Evolutionary conservation across 1,140 invertebrate species (phyloP), one percentile per base, ranked within the genome.

Genomic region (Xylocopa sonorina): DNA sequence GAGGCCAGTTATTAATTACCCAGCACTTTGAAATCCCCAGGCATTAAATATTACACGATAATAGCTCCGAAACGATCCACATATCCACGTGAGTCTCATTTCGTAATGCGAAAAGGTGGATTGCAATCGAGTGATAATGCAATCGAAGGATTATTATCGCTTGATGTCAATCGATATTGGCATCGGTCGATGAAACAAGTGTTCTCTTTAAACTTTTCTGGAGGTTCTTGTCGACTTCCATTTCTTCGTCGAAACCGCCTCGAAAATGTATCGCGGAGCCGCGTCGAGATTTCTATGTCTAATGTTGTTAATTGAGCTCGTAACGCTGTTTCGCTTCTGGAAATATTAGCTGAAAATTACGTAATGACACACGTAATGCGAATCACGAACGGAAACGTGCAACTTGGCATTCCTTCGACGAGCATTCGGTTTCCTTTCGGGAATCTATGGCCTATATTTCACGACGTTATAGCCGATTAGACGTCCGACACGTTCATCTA

Each of bases 321-420:
- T 46, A 34, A 43, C 66, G 32, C 18, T 41, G 50, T 68, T 24
- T 24, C n/a, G 18, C 10, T 3, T n/a, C 14, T n/a, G 16, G 34
- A 34, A 41, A 48, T 68, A 27, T 60, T 43, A 24, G 18, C 16
- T 18, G 50, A 50, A 43, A 0, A 46, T 78, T 78, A 78, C 29
- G 7, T 62, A 78, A 78, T 43, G 16, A 38, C 3, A n/a, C 21
- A 71, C 55, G 75, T 78, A 71, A 78, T 29, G 24, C 16, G 29
- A 62, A 71, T 51, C 24, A 24, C 12, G 67, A 43, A 21, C 75
- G 75, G 67, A 71, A 78, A 62, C 46, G n/a, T 14, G 55, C 46
- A 51, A 32, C 55, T 32, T 50, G 24, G 32, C 67, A 41, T 50
- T 50, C 75, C 18, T 41, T 12, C 6, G 32, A 16, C 27, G 34